Evolutionary conservation across 2,113 vertebrate species (phyloP), one percentile per base, ranked within the genome.

Genomic region (Tachysurus vachellii): DNA sequence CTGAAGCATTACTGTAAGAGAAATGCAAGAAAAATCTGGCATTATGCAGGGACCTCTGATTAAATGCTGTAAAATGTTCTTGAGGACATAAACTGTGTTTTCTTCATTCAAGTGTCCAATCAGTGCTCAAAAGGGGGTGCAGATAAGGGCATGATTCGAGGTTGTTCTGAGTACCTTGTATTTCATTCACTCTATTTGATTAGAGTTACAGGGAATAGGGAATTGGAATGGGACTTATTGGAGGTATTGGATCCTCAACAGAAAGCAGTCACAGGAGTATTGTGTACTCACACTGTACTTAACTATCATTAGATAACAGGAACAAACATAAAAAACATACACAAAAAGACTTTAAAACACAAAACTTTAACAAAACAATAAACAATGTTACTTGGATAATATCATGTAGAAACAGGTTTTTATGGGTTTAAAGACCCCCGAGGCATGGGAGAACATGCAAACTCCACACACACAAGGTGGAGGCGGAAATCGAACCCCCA

Each of bases 1-100:
- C 93, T 77, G 94, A 94, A 10, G 90, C 93, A 85, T 94, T 91
- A 57, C 92, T 94, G 13, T 0, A 73, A 66, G 26, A 36, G 16
- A 70, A 75, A 81, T 16, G 4, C 26, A 84, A 64, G 4, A 54
- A 26, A 14, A 21, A 83, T 11, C 14, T 23, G 26, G 21, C 23
- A 47, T 42, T 8, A 62, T 5, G 10, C 44, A 19, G 31, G 8
- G 59, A 50, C 28, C 28, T 17, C 8, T 26, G 17, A 1, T 36
- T 61, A 23, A 8, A 16, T 16, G 50, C 16, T 23, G 5, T 28
- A 54, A 54, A 71, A 84, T 56, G 28, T 26, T 44, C 47, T 68
- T 54, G 13, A 68, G 3, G 0, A 70, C 26, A 13, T 83, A 17
- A 83, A 80, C 21, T 80, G 13, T 77, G 47, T 54, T 77, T 77